These are phyloP conservation scores for Subacronicta megacephala DNA, from an alignment of 2,888 invertebrate species.

Conservation along the genomic window DNA sequence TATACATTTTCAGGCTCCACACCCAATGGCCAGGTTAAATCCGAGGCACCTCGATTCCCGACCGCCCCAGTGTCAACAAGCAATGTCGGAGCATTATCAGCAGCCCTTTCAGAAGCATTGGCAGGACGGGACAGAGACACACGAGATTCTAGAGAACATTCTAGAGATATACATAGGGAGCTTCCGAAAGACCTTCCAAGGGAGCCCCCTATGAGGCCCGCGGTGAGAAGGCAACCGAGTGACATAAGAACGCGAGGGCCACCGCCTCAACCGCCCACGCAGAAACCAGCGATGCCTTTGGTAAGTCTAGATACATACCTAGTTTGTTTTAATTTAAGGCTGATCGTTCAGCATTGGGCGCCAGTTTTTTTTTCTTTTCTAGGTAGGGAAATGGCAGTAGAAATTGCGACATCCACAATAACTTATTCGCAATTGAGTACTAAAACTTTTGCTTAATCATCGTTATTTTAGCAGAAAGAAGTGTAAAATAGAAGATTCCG, in stretches of 20 bases:
- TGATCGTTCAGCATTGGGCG: too few species aligned
- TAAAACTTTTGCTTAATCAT: too few species aligned
- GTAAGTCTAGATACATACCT: slow-evolving; percentile 82
- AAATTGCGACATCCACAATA: too few species aligned
- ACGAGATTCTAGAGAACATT: slow-evolving; percentile 59
- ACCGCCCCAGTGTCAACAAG: slow-evolving; percentile 59
- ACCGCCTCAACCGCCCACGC: slow-evolving; percentile 94
- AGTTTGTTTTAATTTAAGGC: not conserved
- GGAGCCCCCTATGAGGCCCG: slow-evolving; percentile 69
- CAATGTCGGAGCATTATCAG: slow-evolving; percentile 78
- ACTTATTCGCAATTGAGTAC: too few species aligned
- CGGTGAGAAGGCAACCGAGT: slow-evolving; percentile 79
- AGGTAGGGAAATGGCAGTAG: too few species aligned
- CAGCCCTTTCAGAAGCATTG: slow-evolving; percentile 77
- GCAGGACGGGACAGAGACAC: slow-evolving; percentile 67
- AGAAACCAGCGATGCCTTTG: slow-evolving; percentile 91
- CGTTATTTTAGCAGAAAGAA: too few species aligned
- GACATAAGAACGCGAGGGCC: slow-evolving; percentile 91
- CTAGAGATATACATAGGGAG: slow-evolving; percentile 79
- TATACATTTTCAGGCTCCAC: slow-evolving; percentile 68
- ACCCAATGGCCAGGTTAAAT: slow-evolving; percentile 80
- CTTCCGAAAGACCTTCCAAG: slow-evolving; percentile 64
- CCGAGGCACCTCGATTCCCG: slow-evolving; percentile 77
- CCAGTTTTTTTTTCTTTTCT: too few species aligned
- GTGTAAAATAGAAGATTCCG: too few species aligned